These are phyloP conservation scores for Brachionus rotundiformis DNA, from an alignment of 1,140 invertebrate genomes.

Conservation along the genomic window DNA sequence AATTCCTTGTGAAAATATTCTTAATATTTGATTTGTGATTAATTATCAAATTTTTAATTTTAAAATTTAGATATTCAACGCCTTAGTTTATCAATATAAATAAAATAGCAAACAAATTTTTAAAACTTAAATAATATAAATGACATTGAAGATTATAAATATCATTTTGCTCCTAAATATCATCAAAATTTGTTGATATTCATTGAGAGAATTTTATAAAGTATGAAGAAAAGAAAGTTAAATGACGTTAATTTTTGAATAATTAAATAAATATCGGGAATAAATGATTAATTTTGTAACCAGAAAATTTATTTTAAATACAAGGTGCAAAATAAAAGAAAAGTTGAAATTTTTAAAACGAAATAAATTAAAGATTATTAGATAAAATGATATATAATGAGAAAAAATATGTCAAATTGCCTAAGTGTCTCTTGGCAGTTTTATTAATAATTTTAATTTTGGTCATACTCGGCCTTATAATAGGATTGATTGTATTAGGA, in stretches of 20 bases:
- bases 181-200: not conserved
- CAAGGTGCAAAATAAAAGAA: not conserved
- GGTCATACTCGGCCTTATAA: not conserved
- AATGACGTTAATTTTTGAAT: not conserved
- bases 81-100: not conserved
- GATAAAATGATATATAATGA: not conserved
- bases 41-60: not conserved
- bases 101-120: no score
- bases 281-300: not conserved
- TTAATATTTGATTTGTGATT: not conserved
- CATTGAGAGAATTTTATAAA: no score
- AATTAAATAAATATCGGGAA: not conserved
- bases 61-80: no score
- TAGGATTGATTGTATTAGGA: not conserved
- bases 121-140: not conserved
- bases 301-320: not conserved
- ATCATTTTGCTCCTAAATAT: not conserved
- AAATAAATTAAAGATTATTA: not conserved
- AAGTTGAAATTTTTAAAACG: not conserved
- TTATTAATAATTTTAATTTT: not conserved
- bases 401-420: not conserved
- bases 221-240: no score
- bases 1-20: not conserved
- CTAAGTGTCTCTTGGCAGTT: not conserved
- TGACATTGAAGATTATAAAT: not conserved